phyloP scores from a whole-genome alignment of 2,113 vertebrate species.

The Carassius auratus region DNA sequence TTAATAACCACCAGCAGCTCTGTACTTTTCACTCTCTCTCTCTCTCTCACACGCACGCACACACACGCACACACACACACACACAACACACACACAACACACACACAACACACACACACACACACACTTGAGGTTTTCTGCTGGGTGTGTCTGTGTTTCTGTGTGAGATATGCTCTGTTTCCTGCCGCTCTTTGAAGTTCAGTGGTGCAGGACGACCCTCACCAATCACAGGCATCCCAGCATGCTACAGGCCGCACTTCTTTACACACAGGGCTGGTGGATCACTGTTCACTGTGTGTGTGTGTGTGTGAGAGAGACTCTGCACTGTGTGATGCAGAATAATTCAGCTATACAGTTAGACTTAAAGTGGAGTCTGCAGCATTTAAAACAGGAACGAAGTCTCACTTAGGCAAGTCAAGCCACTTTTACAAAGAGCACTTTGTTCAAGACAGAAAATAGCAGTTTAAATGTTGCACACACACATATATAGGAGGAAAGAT shows the following conservation, averaged over 20 bases:
- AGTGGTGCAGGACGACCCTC: constrained; percentile 4
- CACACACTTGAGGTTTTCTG: neutral
- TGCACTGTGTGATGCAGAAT: no score
- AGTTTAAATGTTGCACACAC: neutral
- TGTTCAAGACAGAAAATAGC: neutral
- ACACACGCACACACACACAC: neutral
- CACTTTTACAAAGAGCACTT: neutral
- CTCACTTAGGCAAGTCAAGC: neutral
- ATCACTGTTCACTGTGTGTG: neutral
- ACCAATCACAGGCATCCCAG: neutral
- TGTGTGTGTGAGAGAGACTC: neutral
- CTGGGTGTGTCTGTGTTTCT: neutral
- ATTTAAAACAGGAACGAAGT: neutral
- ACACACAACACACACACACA: neutral
- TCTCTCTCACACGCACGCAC: no score
- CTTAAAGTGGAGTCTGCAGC: neutral
- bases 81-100: neutral
- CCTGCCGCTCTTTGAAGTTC: neutral
- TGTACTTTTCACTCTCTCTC: no score
- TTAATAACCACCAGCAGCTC: no score
- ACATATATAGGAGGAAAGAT: no score
- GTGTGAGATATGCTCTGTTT: neutral
- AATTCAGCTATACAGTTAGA: neutral
- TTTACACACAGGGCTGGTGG: neutral
- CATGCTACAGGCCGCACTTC: neutral